Evolutionary conservation across 1,140 invertebrate species (phyloP), one percentile per base, ranked within the genome.

Genomic region (Diorhabda sublineata): DNA sequence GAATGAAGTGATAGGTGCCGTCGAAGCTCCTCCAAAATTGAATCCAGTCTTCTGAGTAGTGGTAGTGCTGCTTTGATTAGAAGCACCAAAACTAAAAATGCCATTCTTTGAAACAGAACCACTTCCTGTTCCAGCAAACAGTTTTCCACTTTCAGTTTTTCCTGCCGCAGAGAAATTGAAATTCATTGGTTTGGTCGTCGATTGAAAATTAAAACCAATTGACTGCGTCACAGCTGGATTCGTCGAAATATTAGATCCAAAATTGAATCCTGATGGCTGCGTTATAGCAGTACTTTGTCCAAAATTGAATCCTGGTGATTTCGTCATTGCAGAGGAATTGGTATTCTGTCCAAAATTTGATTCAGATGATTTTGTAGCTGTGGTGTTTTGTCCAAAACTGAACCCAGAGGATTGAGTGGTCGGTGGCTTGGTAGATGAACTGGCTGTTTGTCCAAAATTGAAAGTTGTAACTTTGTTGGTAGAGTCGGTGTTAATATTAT

Each of bases 81-180:
- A 58, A 6, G 69, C 68, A 43, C 78, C 78, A 72, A 80, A 80
- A 69, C 74, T 77, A 64, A 80, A 80, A 47, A 65, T 64, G 4
- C 73, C 73, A 61, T 72, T 75, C 9, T 45, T 8, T 44, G 5
- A 43, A 43, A n/a, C 5, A 58, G 65, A 59, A 11, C 63, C 58
- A 26, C 3, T 42, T 7, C 11, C 58, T 60, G n/a, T 60, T 11
- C 26, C n/a, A 26, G 61, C 61, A 26, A 26, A 26, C 26, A 26
- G 26, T 26, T 26, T 26, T 26, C 26, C 26, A 26, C 26, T 26
- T 26, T 26, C 26, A 26, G 26, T 26, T 26, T 26, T 26, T 26
- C 26, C 26, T 26, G 26, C 26, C 26, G 26, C 26, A 26, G 26
- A 26, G 1, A 26, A 26, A 26, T 26, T 26, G 26, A 26, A 26